Percentiles rank a stretch among this genome's conserved stretches.
These are phyloP conservation scores for Lycorma delicatula DNA, from an alignment of 1,140 invertebrate genomes.

Conservation along the genomic window DNA sequence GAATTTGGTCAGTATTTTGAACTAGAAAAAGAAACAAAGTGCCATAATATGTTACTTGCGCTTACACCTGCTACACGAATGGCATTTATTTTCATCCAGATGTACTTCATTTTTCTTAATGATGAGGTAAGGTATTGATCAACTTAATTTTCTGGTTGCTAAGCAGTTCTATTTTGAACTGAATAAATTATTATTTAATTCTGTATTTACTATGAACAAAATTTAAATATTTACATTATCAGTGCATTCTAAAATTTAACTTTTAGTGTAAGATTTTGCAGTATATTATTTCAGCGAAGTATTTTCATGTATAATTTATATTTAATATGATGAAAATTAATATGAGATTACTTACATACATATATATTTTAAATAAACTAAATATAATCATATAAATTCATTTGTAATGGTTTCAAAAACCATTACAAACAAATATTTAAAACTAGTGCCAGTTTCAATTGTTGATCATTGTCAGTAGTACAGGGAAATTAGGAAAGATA, in stretches of 20 bases:
- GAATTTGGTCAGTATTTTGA: conserved; percentile 93
- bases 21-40: conserved; percentile 70
- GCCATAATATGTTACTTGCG: conserved; percentile 77
- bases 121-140: conserved; percentile 58
- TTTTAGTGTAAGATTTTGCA: neutral
- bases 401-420: no score
- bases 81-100: conserved; percentile 90
- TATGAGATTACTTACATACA: no score
- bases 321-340: no score
- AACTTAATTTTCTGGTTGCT: neutral
- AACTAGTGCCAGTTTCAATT: no score
- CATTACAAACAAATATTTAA: no score
- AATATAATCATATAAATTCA: no score
- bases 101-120: conserved; percentile 94
- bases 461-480: no score
- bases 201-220: neutral
- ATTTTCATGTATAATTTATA: neutral
- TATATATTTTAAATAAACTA: no score
- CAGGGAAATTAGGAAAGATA: no score
- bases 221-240: neutral
- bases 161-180: no score
- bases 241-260: neutral
- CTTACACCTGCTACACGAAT: conserved; percentile 79
- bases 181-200: neutral
- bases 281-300: neutral